A percentile compares a stretch with the other conserved stretches of the same genome.
Evolutionary conservation across 2,113 vertebrate genomes (phyloP).

Genomic region (Galeopterus variegatus): DNA sequence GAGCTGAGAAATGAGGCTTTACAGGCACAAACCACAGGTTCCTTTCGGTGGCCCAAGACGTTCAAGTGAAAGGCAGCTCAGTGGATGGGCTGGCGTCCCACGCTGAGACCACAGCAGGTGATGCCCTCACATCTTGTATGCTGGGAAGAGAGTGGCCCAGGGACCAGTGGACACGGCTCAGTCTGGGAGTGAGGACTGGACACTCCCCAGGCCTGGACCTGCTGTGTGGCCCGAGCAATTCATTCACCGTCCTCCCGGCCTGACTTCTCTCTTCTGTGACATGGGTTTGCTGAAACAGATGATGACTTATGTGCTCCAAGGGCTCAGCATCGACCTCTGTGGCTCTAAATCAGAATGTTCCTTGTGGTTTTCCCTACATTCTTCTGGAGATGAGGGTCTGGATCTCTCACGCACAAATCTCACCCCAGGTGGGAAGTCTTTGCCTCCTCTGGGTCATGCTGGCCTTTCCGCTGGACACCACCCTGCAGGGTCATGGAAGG

Average conservation of each 20-base stretch:
- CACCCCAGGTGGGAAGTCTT: accelerated
- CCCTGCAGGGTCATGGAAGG: not conserved
- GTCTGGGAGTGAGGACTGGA: not conserved
- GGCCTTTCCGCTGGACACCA: not conserved
- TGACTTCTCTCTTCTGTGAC: not conserved
- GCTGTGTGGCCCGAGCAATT: not conserved
- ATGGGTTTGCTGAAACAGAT: not conserved
- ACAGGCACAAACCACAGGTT: not conserved
- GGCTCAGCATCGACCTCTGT: not conserved
- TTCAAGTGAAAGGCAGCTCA: not conserved
- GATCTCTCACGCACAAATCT: not conserved
- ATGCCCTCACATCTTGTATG: accelerated
- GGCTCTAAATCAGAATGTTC: not conserved
- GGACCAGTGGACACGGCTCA: accelerated
- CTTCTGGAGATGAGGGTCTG: accelerated
- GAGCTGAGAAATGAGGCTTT: no score
- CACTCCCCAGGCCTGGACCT: no score
- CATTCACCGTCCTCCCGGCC: not conserved
- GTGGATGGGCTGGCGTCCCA: accelerated
- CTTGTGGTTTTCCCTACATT: accelerated
- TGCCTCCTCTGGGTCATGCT: not conserved
- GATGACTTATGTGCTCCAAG: not conserved
- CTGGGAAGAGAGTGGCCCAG: not conserved
- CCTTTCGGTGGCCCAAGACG: accelerated
- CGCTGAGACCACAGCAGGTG: not conserved